Percentiles rank a stretch among this genome's conserved stretches.
phyloP scores from a whole-genome alignment of 2,888 invertebrate genomes.

The Ferrisia virgata region DNA sequence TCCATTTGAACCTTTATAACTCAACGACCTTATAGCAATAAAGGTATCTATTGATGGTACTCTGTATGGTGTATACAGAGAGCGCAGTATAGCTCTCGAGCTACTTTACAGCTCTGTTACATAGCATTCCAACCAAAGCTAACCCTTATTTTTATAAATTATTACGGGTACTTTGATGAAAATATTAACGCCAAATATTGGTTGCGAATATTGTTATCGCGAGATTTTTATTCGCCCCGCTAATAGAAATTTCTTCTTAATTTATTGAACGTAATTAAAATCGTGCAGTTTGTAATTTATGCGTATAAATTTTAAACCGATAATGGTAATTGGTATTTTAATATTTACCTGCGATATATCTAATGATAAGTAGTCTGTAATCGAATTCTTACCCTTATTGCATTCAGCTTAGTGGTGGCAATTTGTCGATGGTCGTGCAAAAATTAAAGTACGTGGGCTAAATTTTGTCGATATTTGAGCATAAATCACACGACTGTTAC shows the following conservation, averaged over 20 bases:
- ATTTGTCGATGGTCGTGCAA: no score
- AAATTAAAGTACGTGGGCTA: no score
- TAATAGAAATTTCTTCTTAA: constrained; percentile 13
- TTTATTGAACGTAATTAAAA: constrained; percentile 22
- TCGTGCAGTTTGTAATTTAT: constrained; percentile 12
- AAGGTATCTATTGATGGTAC: constrained; percentile 26
- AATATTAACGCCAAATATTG: constrained; percentile 18
- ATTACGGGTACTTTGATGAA: constrained; percentile 28
- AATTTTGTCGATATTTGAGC: no score
- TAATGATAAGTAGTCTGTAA: no score
- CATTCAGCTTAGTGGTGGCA: no score
- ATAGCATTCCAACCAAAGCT: background rate
- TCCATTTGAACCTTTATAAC: constrained; percentile 42
- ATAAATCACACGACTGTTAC: no score
- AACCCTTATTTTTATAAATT: background rate
- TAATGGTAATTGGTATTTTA: background rate
- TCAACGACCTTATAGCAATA: constrained; percentile 26
- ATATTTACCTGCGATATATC: no score
- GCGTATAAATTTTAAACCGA: background rate
- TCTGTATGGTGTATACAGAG: no score
- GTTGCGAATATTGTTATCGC: constrained; percentile 14
- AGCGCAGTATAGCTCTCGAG: background rate
- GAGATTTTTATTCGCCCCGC: background rate
- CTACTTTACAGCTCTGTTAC: background rate
- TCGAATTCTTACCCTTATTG: no score